These are phyloP conservation scores for Sander lucioperca DNA, from an alignment of 2,113 vertebrate genomes.

Conservation along the genomic window DNA sequence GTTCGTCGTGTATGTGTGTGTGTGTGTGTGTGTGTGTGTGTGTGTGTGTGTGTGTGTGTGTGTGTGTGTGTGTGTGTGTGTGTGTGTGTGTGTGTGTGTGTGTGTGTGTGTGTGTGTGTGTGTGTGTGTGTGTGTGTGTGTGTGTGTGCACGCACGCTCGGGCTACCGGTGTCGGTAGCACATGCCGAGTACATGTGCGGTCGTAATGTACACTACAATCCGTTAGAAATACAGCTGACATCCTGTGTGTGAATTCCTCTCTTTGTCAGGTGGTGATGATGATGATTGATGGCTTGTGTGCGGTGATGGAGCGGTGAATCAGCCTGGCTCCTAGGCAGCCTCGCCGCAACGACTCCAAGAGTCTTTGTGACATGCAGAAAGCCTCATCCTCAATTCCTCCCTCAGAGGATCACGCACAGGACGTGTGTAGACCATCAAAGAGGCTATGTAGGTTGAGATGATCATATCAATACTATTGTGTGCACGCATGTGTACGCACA, in stretches of 20 bases:
- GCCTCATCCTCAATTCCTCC: conserved; percentile 56
- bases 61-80: too few relatives aligned
- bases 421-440: conserved; percentile 82
- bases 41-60: too few relatives aligned
- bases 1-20: background rate
- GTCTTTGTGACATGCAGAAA: conserved; percentile 61
- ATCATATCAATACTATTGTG: conserved; percentile 58
- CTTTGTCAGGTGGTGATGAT: conserved; percentile 53
- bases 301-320: conserved; percentile 51
- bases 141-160: background rate
- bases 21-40: too few relatives aligned
- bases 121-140: too few relatives aligned
- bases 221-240: conserved; percentile 49
- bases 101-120: too few relatives aligned
- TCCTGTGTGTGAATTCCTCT: conserved; percentile 59
- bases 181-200: conserved; percentile 53
- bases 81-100: too few relatives aligned
- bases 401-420: conserved; percentile 52
- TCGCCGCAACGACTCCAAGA: conserved; percentile 27
- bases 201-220: conserved; percentile 31
- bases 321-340: conserved; percentile 19
- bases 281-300: conserved; percentile 62
- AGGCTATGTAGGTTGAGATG: conserved; percentile 58
- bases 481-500: conserved; percentile 53
- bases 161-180: conserved; percentile 44